Conservation (phyloP, 1,140 invertebrate genomes). For the Cydia strobilella region DNA sequence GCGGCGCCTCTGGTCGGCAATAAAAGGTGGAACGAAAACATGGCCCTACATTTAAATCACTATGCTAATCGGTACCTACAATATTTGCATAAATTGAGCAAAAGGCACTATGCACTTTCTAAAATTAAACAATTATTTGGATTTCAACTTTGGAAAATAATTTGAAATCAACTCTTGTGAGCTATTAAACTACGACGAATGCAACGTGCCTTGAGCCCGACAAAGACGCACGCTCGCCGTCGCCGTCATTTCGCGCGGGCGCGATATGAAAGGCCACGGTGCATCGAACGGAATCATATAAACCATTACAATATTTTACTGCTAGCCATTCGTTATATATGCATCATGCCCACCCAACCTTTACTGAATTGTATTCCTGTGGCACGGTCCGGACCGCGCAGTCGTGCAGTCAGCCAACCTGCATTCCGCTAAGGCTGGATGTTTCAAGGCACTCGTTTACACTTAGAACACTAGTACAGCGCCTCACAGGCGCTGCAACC, state of each 20-base stretch:
- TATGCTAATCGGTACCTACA: constrained; percentile 49
- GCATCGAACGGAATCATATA: constrained; percentile 27
- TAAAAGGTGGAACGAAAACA: constrained; percentile 41
- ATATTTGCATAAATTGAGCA: constrained; percentile 60
- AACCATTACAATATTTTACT: constrained; percentile 41
- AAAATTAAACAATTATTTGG: constrained; percentile 56
- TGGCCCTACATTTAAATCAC: constrained; percentile 42
- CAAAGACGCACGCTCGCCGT: constrained; percentile 36
- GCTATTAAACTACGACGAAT: constrained; percentile 39
- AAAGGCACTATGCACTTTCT: constrained; percentile 71
- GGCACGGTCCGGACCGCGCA: constrained; percentile 45
- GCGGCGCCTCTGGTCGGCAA: constrained; percentile 31
- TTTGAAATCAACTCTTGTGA: constrained; percentile 36
- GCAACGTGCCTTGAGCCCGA: constrained; percentile 68
- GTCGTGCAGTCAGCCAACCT: constrained; percentile 70
- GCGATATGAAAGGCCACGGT: constrained; percentile 14
- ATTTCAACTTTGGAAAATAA: constrained; percentile 52
- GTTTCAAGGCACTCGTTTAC: constrained; percentile 77
- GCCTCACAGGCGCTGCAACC: constrained; percentile 26
- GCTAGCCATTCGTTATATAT: constrained; percentile 44
- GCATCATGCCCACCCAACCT: constrained; percentile 46
- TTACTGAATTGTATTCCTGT: constrained; percentile 41
- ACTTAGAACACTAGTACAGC: constrained; percentile 36
- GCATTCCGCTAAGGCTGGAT: constrained; percentile 75
- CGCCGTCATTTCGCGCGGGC: background rate